phyloP scores from a whole-genome alignment of 2,797 vertebrate genomes.

The Crotalus adamanteus region DNA sequence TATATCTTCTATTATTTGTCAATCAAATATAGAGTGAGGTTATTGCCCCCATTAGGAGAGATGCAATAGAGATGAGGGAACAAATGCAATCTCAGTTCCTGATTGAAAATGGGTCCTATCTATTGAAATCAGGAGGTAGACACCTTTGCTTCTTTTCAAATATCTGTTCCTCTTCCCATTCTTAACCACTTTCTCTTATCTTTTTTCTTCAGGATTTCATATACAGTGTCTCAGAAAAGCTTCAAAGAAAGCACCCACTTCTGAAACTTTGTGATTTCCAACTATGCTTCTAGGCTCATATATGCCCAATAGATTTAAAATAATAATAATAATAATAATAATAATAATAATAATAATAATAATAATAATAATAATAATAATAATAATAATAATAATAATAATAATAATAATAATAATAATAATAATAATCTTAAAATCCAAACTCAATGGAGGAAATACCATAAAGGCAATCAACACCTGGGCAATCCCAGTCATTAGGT shows the following conservation, averaged over 20 bases:
- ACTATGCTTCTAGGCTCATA: background rate
- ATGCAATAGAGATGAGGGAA: background rate
- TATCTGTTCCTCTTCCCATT: background rate
- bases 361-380: background rate
- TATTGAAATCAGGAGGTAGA: background rate
- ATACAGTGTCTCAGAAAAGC: background rate
- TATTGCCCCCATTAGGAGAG: background rate
- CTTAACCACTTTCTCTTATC: background rate
- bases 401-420: background rate
- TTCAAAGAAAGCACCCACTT: background rate
- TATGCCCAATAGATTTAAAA: background rate
- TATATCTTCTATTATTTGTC: background rate
- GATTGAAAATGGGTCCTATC: background rate
- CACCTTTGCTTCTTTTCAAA: background rate
- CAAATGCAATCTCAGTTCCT: background rate
- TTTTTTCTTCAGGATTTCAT: background rate
- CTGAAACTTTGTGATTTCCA: background rate
- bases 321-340: background rate
- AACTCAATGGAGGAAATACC: too few species aligned
- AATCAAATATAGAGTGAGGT: too few species aligned
- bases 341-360: background rate
- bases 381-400: background rate
- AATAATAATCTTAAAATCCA: too few species aligned
- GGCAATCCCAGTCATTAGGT: too few species aligned
- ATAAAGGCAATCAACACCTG: too few species aligned